Evolutionary conservation across 2,113 vertebrate species (phyloP).

Genomic region (Mus pahari): DNA sequence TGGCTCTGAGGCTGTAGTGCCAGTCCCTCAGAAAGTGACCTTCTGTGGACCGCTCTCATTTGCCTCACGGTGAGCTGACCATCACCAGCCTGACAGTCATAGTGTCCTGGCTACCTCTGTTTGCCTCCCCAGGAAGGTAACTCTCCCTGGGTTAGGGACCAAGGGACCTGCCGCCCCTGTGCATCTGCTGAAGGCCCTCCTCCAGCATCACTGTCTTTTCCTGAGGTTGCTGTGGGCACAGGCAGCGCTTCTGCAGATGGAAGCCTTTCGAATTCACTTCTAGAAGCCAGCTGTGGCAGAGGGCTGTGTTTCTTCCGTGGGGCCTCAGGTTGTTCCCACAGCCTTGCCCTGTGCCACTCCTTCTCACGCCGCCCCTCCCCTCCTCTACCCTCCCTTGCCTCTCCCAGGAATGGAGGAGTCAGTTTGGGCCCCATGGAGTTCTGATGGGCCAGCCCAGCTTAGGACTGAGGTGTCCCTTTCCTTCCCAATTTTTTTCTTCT

Average conservation of each 20-base stretch:
- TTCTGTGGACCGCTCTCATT: fast-evolving
- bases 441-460: fast-evolving
- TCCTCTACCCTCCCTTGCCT: neutral
- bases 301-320: fast-evolving
- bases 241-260: neutral
- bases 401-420: neutral
- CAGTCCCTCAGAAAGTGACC: no score
- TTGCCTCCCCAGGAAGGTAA: neutral
- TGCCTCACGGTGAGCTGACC: fast-evolving
- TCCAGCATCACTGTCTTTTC: neutral
- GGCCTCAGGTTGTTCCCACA: no score
- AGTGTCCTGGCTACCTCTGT: fast-evolving
- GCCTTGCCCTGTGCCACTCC: fast-evolving
- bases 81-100: neutral
- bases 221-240: neutral
- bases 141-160: neutral
- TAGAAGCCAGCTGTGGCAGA: neutral
- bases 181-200: neutral
- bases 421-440: fast-evolving
- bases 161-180: neutral
- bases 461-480: neutral
- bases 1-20: fast-evolving
- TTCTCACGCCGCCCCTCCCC: neutral
- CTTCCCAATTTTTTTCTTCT: fast-evolving
- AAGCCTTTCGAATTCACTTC: neutral